Evolutionary conservation across 2,888 invertebrate species (phyloP).

Genomic region (Eremobia ochroleuca): DNA sequence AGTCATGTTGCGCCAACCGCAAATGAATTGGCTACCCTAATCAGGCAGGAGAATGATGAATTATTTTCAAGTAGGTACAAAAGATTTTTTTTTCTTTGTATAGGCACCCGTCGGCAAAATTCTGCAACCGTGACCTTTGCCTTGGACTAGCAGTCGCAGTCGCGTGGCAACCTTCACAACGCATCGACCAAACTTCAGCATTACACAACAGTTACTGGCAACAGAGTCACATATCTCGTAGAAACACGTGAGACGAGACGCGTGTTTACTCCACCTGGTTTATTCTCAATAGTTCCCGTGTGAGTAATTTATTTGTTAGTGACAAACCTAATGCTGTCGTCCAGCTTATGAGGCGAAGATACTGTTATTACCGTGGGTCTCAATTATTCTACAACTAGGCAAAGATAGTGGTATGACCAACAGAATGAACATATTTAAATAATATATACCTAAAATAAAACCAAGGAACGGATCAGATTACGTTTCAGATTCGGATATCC

Average conservation of each 20-base stretch:
- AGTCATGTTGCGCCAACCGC: neutral
- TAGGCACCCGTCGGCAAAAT: slow-evolving; percentile 3
- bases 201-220: slow-evolving; percentile 44
- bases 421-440: slow-evolving; percentile 80
- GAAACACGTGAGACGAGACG: slow-evolving; percentile 41
- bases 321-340: neutral
- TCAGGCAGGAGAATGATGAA: too few species aligned
- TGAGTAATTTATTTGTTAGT: slow-evolving; percentile 16
- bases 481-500: slow-evolving; percentile 82
- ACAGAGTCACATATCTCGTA: slow-evolving; percentile 1
- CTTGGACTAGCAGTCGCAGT: slow-evolving; percentile 32
- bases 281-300: neutral
- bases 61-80: neutral
- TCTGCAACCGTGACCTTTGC: slow-evolving; percentile 33
- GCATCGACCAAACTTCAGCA: slow-evolving; percentile 70
- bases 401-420: slow-evolving; percentile 2
- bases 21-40: neutral
- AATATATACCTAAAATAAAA: slow-evolving; percentile 75
- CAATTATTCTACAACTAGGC: slow-evolving; percentile 9
- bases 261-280: slow-evolving; percentile 10
- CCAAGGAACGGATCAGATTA: slow-evolving; percentile 80
- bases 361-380: neutral
- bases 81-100: neutral
- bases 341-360: neutral
- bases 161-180: slow-evolving; percentile 67